These are phyloP conservation scores for Papilio demoleus DNA, from an alignment of 2,888 invertebrate species.

Conservation along the genomic window DNA sequence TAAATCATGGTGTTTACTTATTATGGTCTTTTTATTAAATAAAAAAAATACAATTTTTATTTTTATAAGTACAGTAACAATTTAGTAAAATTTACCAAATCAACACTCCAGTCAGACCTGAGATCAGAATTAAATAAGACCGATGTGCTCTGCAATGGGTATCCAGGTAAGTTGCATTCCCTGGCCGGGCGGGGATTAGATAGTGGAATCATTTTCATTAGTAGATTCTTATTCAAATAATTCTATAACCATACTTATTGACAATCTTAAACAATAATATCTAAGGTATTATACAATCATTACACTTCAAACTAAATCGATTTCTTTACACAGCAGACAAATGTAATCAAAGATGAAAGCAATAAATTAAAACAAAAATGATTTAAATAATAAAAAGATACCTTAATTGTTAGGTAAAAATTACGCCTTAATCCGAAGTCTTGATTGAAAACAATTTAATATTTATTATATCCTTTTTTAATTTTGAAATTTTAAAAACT, in stretches of 20 bases:
- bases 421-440: constrained; percentile 10
- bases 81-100: constrained; percentile 80
- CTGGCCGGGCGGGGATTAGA: constrained; percentile 44
- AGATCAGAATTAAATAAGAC: constrained; percentile 67
- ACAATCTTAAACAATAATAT: constrained; percentile 67
- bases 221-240: constrained; percentile 60
- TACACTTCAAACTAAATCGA: constrained; percentile 62
- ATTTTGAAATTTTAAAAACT: constrained; percentile 51
- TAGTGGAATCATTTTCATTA: constrained; percentile 50
- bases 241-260: constrained; percentile 68
- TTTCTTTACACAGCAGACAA: constrained; percentile 67
- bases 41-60: constrained; percentile 81
- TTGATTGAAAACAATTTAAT: constrained; percentile 26
- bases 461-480: constrained; percentile 17
- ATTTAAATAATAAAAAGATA: constrained; percentile 23
- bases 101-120: constrained; percentile 74
- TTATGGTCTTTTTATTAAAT: constrained; percentile 79
- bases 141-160: constrained; percentile 49
- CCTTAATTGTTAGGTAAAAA: constrained; percentile 14
- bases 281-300: constrained; percentile 73
- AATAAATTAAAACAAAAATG: constrained; percentile 39
- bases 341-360: constrained; percentile 49
- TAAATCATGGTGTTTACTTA: constrained; percentile 51
- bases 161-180: constrained; percentile 48
- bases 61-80: constrained; percentile 82